phyloP scores from a whole-genome alignment of 2,113 vertebrate genomes.

The Cavia aperea region DNA sequence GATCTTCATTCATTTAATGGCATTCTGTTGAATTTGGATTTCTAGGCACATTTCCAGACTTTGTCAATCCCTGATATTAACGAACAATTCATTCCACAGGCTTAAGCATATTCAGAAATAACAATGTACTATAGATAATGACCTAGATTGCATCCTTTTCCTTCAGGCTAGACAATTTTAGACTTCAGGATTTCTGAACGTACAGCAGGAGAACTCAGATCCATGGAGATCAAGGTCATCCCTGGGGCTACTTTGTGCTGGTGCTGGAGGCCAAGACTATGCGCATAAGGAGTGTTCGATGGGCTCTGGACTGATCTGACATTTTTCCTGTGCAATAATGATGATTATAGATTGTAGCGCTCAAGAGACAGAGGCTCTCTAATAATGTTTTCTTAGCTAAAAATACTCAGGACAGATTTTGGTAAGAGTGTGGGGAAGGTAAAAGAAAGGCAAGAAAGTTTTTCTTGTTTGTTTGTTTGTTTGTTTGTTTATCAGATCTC shows the following conservation, averaged over 20 bases:
- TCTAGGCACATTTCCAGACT: slow-evolving; percentile 51
- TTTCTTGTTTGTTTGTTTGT: neutral
- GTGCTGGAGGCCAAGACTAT: neutral
- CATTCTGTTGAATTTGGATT: slow-evolving; percentile 47
- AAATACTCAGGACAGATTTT: neutral
- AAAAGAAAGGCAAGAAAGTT: neutral
- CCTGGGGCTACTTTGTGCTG: neutral
- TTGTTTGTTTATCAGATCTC: neutral
- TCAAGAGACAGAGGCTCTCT: neutral
- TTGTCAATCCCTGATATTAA: slow-evolving; percentile 37
- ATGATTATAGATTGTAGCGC: neutral
- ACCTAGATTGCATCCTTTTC: slow-evolving; percentile 42
- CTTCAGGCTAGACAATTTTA: slow-evolving; percentile 8
- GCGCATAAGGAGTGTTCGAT: neutral
- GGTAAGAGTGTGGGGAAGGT: neutral
- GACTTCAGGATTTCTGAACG: slow-evolving; percentile 35
- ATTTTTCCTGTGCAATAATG: neutral
- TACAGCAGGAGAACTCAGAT: neutral
- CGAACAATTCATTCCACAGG: slow-evolving; percentile 15
- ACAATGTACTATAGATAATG: slow-evolving; percentile 42
- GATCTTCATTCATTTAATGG: slow-evolving; percentile 33
- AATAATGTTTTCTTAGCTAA: neutral
- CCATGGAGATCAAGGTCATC: neutral
- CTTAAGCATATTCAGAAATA: slow-evolving; percentile 49
- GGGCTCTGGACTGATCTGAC: neutral